A percentile compares a stretch with the other conserved stretches of the same genome.
phyloP scores from a whole-genome alignment of 1,140 invertebrate species.

The Diorhabda carinulata region DNA sequence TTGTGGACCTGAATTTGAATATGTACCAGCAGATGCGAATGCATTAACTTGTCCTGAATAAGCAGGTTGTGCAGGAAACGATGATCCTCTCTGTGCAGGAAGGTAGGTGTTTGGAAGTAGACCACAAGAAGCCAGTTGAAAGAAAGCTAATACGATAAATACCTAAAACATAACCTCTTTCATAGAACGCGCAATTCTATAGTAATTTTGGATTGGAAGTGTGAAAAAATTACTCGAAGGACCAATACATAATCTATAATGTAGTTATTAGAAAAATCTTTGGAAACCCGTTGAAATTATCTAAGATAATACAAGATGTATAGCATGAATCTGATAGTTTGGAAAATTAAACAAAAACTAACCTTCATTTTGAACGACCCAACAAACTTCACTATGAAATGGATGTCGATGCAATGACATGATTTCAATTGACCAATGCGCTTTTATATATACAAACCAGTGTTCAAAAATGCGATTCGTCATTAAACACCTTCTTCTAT shows the following conservation, averaged over 20 bases:
- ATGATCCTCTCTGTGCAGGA: conserved; percentile 52
- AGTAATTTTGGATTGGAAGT: no score
- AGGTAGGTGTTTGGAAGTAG: conserved; percentile 60
- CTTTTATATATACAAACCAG: background rate
- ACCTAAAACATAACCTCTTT: conserved; percentile 8
- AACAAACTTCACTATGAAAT: background rate
- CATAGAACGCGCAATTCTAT: no score
- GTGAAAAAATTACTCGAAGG: no score
- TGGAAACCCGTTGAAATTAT: no score
- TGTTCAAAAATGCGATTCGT: background rate
- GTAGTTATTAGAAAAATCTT: no score
- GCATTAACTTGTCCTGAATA: background rate
- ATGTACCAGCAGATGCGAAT: conserved; percentile 21
- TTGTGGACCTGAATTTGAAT: conserved; percentile 36
- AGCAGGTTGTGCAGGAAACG: conserved; percentile 38
- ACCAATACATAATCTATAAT: no score
- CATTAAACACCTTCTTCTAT: conserved; percentile 2
- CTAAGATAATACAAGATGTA: no score
- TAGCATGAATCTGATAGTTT: no score
- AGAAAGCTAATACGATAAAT: conserved; percentile 21
- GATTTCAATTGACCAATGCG: background rate
- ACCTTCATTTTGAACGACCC: no score
- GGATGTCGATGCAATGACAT: background rate
- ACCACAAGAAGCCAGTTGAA: conserved; percentile 26
- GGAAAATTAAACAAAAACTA: no score